Percentiles rank a stretch among this genome's conserved stretches.
Conservation (phyloP, 2,888 invertebrate species). For the Biston stratarius region DNA sequence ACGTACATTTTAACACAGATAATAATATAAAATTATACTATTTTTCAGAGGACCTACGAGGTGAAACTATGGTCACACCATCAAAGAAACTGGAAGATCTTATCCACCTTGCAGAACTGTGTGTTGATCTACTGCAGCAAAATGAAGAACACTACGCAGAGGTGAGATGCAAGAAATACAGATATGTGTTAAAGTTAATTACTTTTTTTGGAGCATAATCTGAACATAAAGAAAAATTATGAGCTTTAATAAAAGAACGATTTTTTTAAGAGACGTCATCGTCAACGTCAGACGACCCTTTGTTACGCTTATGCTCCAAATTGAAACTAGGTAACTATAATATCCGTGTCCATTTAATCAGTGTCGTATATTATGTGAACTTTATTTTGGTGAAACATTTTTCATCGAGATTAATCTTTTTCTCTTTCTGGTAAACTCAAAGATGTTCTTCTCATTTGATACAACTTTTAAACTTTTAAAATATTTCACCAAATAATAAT, state of each 20-base stretch:
- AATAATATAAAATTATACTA: neutral
- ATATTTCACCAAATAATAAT: slow-evolving; percentile 62
- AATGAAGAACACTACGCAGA: slow-evolving; percentile 99
- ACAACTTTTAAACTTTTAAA: slow-evolving; percentile 42
- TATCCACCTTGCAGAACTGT: slow-evolving; percentile 98
- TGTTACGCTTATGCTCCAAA: slow-evolving; percentile 52
- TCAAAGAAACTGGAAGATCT: slow-evolving; percentile 98
- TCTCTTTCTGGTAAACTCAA: neutral
- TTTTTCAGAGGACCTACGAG: slow-evolving; percentile 91
- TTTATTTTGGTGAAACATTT: slow-evolving; percentile 66
- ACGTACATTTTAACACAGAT: neutral
- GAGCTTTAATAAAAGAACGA: neutral
- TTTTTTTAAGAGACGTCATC: neutral
- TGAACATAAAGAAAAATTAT: neutral
- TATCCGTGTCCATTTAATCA: slow-evolving; percentile 64
- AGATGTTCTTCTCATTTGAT: no score
- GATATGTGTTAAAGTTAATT: neutral
- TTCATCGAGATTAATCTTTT: no score
- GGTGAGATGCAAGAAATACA: slow-evolving; percentile 86
- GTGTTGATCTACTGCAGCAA: slow-evolving; percentile 99
- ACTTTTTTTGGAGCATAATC: slow-evolving; percentile 52
- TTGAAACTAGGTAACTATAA: slow-evolving; percentile 49
- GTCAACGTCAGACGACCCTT: no score
- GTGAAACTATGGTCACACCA: slow-evolving; percentile 93
- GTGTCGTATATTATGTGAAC: slow-evolving; percentile 64